Evolutionary conservation across 2,113 vertebrate genomes (phyloP), one percentile per base, ranked within the genome.

Genomic region (Gavia stellata): DNA sequence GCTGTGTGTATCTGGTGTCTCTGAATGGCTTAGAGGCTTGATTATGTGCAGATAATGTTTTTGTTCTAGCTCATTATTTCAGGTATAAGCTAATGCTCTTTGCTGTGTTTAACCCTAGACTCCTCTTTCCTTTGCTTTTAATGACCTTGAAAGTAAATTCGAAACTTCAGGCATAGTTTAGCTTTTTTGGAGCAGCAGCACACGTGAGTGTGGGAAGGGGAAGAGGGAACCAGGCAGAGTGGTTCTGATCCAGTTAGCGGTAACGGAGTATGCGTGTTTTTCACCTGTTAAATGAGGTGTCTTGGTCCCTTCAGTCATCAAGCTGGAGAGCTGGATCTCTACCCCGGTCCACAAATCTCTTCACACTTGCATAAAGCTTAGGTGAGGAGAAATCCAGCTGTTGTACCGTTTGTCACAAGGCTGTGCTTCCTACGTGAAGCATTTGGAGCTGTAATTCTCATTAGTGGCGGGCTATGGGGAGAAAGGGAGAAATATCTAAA

Each of bases 61-160:
- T 97, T 96, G 90, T 95, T 95, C 77, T 89, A 83, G 82, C 86
- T 92, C 75, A 29, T 95, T 97, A 96, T 94, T 95, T 86, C 92
- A 89, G 90, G 92, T 93, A 81, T 61, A 91, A 88, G 87, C 74
- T 88, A 53, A 78, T 38, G 50, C 68, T 81, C 53, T 73, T 90
- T 16, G 2, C 73, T 55, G 71, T 84, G 59, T 82, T 96, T 91
- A 84, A 91, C 72, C 67, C 67, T 29, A 44, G 72, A 55, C 67
- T 80, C 50, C 49, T 86, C 45, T 84, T 85, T 62, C 40, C 7
- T 33, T 72, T 2, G 8, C 59, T 91, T 90, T 81, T 73, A 55
- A 56, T 29, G 86, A 77, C 85, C 82, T 78, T 71, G 59, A 45
- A 90, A 84, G 71, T 73, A 56, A 47, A 75, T 90, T 74, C 65